A percentile compares a stretch with the other conserved stretches of the same genome.
Evolutionary conservation across 2,888 invertebrate genomes (phyloP).

Genomic region (Phrixothrix hirtus): DNA sequence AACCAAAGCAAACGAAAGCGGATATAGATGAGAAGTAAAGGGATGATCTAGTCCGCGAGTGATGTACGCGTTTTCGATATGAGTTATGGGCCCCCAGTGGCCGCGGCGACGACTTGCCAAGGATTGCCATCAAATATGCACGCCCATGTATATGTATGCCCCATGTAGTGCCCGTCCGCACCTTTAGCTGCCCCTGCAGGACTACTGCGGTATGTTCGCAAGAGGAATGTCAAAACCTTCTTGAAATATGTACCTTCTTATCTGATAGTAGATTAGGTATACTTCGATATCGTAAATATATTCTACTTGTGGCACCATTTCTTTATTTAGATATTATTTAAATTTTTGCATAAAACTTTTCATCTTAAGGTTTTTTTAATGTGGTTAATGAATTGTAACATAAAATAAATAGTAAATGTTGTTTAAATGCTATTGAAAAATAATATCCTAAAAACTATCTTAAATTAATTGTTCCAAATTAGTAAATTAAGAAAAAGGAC

Average conservation of each 20-base stretch:
- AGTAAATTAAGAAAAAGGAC: no score
- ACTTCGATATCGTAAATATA: neutral
- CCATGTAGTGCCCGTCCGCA: conserved; percentile 27
- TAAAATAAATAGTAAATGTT: no score
- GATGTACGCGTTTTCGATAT: conserved; percentile 55
- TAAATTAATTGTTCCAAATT: no score
- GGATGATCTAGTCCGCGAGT: conserved; percentile 46
- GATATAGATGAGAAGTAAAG: conserved; percentile 43
- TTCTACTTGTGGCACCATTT: no score
- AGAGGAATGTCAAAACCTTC: conserved; percentile 30
- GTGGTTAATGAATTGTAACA: no score
- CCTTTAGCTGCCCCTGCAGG: conserved; percentile 26
- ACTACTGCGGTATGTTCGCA: conserved; percentile 30
- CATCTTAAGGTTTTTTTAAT: no score
- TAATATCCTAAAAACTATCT: no score
- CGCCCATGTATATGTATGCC: conserved; percentile 34
- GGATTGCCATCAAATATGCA: conserved; percentile 55
- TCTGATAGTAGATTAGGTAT: neutral
- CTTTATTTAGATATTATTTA: no score
- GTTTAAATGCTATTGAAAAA: no score
- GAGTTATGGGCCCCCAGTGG: conserved; percentile 56
- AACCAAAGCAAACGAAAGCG: conserved; percentile 35
- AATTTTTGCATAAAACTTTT: no score
- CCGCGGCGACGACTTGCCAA: conserved; percentile 54
- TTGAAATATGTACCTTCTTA: conserved; percentile 23